Evolutionary conservation across 1,140 invertebrate species (phyloP).

Genomic region (Elysia chlorotica): DNA sequence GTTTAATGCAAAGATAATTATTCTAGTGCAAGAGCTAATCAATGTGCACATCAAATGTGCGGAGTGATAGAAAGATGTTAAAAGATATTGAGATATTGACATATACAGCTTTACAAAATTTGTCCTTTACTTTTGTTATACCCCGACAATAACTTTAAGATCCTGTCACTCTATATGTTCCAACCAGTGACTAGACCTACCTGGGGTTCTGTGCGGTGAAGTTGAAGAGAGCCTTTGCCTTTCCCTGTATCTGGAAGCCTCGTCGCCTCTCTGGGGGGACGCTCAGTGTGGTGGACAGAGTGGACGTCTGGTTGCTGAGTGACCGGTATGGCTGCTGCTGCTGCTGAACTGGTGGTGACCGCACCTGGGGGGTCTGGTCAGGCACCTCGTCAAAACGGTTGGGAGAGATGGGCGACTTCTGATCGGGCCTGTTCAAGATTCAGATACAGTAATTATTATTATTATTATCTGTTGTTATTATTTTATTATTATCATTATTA

Average conservation of each 20-base stretch:
- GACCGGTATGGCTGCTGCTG: not conserved
- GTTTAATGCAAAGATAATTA: too few species aligned
- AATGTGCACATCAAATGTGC: too few species aligned
- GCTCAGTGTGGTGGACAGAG: constrained; percentile 29
- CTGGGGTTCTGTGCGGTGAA: constrained; percentile 82
- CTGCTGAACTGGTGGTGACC: constrained; percentile 2
- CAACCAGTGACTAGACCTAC: constrained; percentile 36
- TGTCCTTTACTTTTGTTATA: too few species aligned
- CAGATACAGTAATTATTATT: too few species aligned
- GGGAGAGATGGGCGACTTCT: constrained; percentile 88
- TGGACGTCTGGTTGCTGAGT: constrained; percentile 15
- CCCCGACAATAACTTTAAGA: too few species aligned
- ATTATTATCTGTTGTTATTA: too few species aligned
- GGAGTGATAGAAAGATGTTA: too few species aligned
- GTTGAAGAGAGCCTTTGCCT: constrained; percentile 84
- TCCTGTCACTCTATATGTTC: too few species aligned
- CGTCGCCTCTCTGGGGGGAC: constrained; percentile 63
- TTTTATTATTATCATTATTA: too few species aligned
- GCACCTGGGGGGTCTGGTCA: constrained; percentile 9
- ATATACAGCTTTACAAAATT: too few species aligned
- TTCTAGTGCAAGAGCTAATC: too few species aligned
- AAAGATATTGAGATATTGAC: too few species aligned
- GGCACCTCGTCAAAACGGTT: constrained; percentile 89
- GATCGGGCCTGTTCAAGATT: constrained; percentile 81
- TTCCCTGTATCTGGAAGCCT: constrained; percentile 59